These are phyloP conservation scores for Scaptomyza hsui DNA, from an alignment of 1,140 invertebrate genomes.

Conservation along the genomic window DNA sequence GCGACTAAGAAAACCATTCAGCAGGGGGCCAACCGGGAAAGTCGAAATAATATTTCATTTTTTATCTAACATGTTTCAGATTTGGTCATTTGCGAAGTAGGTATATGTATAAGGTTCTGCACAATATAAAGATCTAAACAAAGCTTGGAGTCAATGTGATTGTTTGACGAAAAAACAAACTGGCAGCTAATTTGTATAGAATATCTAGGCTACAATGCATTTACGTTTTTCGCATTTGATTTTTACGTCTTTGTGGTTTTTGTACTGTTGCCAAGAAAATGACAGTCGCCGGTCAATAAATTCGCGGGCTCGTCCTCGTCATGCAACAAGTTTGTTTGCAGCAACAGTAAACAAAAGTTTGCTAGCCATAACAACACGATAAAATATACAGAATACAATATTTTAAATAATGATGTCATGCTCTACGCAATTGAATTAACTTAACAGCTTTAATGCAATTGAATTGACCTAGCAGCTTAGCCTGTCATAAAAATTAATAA, in stretches of 20 bases:
- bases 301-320: constrained; percentile 36
- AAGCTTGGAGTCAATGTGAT: no score
- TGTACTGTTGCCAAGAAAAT: constrained; percentile 63
- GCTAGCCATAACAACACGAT: not conserved
- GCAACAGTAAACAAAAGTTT: constrained; percentile 18
- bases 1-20: constrained; percentile 16
- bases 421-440: not conserved
- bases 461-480: no score
- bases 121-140: no score
- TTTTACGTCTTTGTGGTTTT: constrained; percentile 36
- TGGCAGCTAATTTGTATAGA: not conserved
- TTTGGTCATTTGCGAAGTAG: not conserved
- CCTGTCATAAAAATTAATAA: no score
- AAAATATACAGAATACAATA: not conserved
- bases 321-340: constrained; percentile 32
- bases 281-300: constrained; percentile 51
- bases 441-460: not conserved
- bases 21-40: constrained; percentile 2
- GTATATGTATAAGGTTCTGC: not conserved
- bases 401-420: constrained; percentile 28
- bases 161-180: no score
- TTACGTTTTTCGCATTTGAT: constrained; percentile 15
- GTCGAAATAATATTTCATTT: constrained; percentile 40
- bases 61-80: constrained; percentile 27
- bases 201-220: constrained; percentile 34